Conservation (phyloP, 2,888 invertebrate species). For the Thelaira solivaga region DNA sequence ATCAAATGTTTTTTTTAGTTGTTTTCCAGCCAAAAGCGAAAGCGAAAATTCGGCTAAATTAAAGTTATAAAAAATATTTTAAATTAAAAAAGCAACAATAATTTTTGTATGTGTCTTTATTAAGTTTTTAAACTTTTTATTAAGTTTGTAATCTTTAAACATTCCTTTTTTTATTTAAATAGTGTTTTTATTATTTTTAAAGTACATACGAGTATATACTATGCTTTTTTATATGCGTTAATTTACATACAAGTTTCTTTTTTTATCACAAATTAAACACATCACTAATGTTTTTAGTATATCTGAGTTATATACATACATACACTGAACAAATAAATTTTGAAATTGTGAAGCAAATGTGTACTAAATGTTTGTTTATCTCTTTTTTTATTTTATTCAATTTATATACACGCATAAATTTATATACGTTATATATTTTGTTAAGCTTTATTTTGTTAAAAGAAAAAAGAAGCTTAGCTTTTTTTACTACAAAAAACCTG, state of each 20-base stretch:
- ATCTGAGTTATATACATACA: slow-evolving; percentile 14
- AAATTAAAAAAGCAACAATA: slow-evolving; percentile 7
- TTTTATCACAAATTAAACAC: slow-evolving; percentile 36
- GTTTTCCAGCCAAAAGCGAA: slow-evolving; percentile 32
- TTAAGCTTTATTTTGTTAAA: slow-evolving; percentile 14
- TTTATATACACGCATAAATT: too few relatives aligned
- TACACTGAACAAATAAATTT: not conserved
- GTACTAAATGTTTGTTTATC: not conserved
- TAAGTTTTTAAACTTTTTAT: slow-evolving; percentile 59
- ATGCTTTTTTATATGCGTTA: too few relatives aligned
- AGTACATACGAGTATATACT: slow-evolving; percentile 1
- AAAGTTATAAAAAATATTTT: slow-evolving; percentile 30
- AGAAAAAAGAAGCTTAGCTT: slow-evolving; percentile 56
- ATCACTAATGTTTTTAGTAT: slow-evolving; percentile 46
- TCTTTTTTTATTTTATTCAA: not conserved
- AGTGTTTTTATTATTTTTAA: slow-evolving; percentile 49
- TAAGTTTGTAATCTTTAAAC: slow-evolving; percentile 58
- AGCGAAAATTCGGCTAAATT: slow-evolving; percentile 7
- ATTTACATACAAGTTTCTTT: not conserved
- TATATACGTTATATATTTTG: not conserved
- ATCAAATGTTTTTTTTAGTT: slow-evolving; percentile 27
- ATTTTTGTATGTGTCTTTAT: slow-evolving; percentile 57
- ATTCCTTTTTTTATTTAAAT: slow-evolving; percentile 51
- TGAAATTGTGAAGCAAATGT: too few relatives aligned
- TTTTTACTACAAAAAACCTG: slow-evolving; percentile 33